These are phyloP conservation scores for Drosophila nr. perissopoda DNA, from an alignment of 2,888 invertebrate species.

Conservation along the genomic window DNA sequence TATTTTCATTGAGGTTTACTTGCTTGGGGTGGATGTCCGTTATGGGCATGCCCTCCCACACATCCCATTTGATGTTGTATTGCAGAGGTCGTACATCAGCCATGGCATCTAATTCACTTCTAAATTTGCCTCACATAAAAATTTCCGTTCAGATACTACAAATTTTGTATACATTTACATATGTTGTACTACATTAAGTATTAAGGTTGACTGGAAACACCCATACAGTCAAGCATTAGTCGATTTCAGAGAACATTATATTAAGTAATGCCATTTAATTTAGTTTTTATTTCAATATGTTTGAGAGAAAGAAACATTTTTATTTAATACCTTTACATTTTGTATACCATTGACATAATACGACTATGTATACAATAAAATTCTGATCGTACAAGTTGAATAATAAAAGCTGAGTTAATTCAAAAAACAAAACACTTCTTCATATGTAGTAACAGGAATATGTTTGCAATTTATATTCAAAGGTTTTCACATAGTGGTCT, in stretches of 20 bases:
- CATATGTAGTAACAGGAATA: background rate
- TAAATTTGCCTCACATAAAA: background rate
- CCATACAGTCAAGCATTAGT: background rate
- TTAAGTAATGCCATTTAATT: background rate
- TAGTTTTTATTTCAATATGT: background rate
- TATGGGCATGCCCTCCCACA: conserved; percentile 50
- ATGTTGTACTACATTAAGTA: background rate
- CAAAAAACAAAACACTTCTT: background rate
- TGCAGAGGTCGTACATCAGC: conserved; percentile 50
- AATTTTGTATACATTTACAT: background rate
- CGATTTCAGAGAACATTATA: background rate
- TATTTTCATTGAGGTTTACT: conserved; percentile 6
- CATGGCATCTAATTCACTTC: conserved; percentile 31
- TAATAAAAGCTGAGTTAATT: background rate
- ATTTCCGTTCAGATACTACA: conserved; percentile 20
- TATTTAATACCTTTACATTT: background rate
- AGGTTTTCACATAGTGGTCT: background rate
- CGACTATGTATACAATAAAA: too few species aligned
- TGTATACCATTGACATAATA: background rate
- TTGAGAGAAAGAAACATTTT: rapidly evolving
- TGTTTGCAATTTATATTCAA: background rate
- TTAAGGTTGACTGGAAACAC: background rate
- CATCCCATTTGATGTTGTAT: conserved; percentile 62
- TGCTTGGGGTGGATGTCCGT: conserved; percentile 67
- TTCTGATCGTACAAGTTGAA: background rate